Percentiles rank a stretch among this genome's conserved stretches.
Evolutionary conservation across 2,888 invertebrate genomes (phyloP).

Genomic region (Entomobrya multifasciata): DNA sequence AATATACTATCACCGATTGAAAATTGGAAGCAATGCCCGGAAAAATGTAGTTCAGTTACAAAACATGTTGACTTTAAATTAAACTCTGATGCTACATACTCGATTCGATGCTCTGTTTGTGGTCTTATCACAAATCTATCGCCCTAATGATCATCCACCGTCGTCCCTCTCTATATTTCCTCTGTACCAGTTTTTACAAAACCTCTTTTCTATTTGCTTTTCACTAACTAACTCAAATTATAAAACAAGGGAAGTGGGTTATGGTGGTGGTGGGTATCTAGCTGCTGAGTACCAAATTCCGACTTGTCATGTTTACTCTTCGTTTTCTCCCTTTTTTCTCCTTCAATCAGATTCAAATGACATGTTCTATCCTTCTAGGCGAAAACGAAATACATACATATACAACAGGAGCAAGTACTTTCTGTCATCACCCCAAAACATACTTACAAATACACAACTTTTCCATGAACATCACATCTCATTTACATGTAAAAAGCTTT

Average conservation of each 20-base stretch:
- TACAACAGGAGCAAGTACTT: no score
- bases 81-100: background rate
- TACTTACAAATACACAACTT: slow-evolving; percentile 19
- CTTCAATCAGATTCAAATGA: slow-evolving; percentile 35
- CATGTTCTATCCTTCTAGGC: background rate
- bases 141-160: background rate
- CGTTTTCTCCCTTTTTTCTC: slow-evolving; percentile 14
- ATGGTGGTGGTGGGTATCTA: background rate
- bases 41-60: slow-evolving; percentile 33
- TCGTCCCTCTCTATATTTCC: background rate
- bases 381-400: background rate
- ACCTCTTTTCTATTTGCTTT: slow-evolving; percentile 19
- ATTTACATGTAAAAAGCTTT: slow-evolving; percentile 29
- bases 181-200: background rate
- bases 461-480: slow-evolving; percentile 2
- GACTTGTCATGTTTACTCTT: slow-evolving; percentile 16
- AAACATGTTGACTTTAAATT: slow-evolving; percentile 42
- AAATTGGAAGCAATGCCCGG: background rate
- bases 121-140: slow-evolving; percentile 31
- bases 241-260: background rate
- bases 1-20: no score
- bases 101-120: slow-evolving; percentile 26
- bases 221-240: slow-evolving; percentile 10
- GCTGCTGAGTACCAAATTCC: background rate
- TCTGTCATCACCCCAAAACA: slow-evolving; percentile 22